Conservation (phyloP, 2,797 vertebrate genomes). For the Ctenochaetus hawaiiensis region DNA sequence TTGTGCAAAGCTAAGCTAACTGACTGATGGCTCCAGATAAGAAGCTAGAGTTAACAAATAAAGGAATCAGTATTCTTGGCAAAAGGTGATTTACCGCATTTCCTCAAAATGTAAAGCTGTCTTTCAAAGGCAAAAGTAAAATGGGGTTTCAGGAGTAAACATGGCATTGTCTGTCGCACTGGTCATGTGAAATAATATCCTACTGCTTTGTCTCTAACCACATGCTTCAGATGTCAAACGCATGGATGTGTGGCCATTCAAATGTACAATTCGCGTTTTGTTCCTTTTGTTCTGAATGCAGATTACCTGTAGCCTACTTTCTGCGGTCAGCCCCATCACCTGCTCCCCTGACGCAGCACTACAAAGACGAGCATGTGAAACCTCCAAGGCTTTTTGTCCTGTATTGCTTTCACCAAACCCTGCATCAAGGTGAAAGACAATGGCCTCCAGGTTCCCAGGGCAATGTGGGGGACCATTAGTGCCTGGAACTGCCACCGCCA, state of each 20-base stretch:
- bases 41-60: not conserved
- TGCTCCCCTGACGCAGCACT: slow-evolving; percentile 57
- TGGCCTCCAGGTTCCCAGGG: slow-evolving; percentile 77
- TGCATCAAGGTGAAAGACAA: slow-evolving; percentile 74
- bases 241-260: slow-evolving; percentile 73
- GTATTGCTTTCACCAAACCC: slow-evolving; percentile 68
- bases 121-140: not conserved
- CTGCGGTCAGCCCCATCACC: slow-evolving; percentile 41
- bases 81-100: not conserved
- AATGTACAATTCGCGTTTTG: slow-evolving; percentile 80
- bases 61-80: not conserved
- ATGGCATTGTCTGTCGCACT: slow-evolving; percentile 27
- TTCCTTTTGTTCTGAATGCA: slow-evolving; percentile 73
- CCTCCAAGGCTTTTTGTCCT: slow-evolving; percentile 68
- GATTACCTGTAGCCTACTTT: slow-evolving; percentile 81
- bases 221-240: slow-evolving; percentile 74
- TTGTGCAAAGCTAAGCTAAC: not conserved
- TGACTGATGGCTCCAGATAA: not conserved
- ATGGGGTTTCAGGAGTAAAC: slow-evolving; percentile 23
- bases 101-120: slow-evolving; percentile 2
- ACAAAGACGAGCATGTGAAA: slow-evolving; percentile 81
- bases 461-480: slow-evolving; percentile 63
- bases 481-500: slow-evolving; percentile 65
- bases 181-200: slow-evolving; percentile 66
- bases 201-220: slow-evolving; percentile 44